A percentile compares a stretch with the other conserved stretches of the same genome.
phyloP scores from a whole-genome alignment of 2,888 invertebrate species.

The Gnatocerus cornutus region DNA sequence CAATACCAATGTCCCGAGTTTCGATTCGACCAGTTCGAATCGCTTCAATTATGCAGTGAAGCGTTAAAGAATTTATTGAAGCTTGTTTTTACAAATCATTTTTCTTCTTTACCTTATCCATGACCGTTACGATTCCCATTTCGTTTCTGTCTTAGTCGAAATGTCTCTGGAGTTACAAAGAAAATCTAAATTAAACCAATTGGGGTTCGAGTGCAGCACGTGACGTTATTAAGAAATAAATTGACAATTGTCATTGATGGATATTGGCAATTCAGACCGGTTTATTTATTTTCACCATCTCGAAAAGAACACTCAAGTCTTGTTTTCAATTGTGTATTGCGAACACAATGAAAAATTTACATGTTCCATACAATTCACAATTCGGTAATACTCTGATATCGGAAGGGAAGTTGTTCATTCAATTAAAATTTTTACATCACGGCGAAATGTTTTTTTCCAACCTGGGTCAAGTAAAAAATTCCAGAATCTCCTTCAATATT shows the following conservation, averaged over 20 bases:
- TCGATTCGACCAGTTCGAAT: slow-evolving; percentile 24
- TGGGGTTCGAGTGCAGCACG: slow-evolving; percentile 23
- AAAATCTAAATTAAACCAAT: slow-evolving; percentile 28
- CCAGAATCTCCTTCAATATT: no score
- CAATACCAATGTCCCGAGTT: slow-evolving; percentile 21
- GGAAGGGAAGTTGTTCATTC: slow-evolving; percentile 31
- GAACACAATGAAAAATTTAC: slow-evolving; percentile 26
- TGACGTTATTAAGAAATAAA: slow-evolving; percentile 37
- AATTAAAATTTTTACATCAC: slow-evolving; percentile 26
- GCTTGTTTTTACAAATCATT: slow-evolving; percentile 44
- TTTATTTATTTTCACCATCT: slow-evolving; percentile 11
- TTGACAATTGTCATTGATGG: slow-evolving; percentile 30
- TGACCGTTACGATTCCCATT: slow-evolving; percentile 39
- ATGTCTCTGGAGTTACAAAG: slow-evolving; percentile 24
- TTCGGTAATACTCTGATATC: slow-evolving; percentile 17
- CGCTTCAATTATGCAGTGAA: slow-evolving; percentile 35
- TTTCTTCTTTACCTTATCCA: slow-evolving; percentile 40
- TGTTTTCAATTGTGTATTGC: slow-evolving; percentile 13
- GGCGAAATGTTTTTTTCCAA: slow-evolving; percentile 8
- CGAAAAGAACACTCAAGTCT: slow-evolving; percentile 16
- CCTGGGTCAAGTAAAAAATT: slow-evolving; percentile 23
- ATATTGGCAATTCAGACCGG: slow-evolving; percentile 16
- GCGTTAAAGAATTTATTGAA: slow-evolving; percentile 44
- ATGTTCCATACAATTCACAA: slow-evolving; percentile 22
- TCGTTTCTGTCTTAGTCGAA: slow-evolving; percentile 32